A percentile compares a stretch with the other conserved stretches of the same genome.
These are phyloP conservation scores for Thrips palmi DNA, from an alignment of 1,140 invertebrate genomes.

Conservation along the genomic window DNA sequence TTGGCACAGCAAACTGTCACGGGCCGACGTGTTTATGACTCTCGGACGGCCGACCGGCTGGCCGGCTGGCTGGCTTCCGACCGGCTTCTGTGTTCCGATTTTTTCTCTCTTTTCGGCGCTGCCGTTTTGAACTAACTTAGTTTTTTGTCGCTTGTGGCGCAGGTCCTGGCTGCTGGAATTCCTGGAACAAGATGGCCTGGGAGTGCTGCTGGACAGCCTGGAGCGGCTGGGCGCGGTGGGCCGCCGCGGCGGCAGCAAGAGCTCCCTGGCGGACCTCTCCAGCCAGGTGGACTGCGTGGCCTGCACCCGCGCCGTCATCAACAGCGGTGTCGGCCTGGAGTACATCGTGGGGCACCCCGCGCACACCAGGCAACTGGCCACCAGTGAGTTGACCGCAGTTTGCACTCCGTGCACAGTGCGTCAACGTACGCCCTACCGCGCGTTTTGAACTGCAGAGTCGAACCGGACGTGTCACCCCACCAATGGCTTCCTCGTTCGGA, in stretches of 20 bases:
- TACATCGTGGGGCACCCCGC: constrained; percentile 25
- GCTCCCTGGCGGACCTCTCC: constrained; percentile 23
- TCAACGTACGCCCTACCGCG: too few species aligned
- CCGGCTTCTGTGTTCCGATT: too few species aligned
- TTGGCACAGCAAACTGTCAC: too few species aligned
- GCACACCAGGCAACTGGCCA: constrained; percentile 24
- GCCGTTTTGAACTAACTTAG: too few species aligned
- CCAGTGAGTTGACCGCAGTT: constrained; percentile 21
- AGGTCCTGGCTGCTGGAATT: constrained; percentile 30
- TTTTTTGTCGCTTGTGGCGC: constrained; percentile 3
- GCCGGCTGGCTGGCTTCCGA: too few species aligned
- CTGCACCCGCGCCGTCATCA: constrained; percentile 29
- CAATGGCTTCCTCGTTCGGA: too few species aligned
- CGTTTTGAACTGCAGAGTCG: too few species aligned
- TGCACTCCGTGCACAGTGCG: background rate
- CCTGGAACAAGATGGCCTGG: constrained; percentile 25
- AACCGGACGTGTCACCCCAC: too few species aligned
- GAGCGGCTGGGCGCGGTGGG: constrained; percentile 18
- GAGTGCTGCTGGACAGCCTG: constrained; percentile 27
- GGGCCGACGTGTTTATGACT: too few species aligned
- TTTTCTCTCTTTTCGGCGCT: too few species aligned
- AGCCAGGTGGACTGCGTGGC: constrained; percentile 27
- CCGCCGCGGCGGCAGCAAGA: constrained; percentile 16
- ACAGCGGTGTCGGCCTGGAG: constrained; percentile 27
- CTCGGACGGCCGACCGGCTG: too few species aligned